Conservation (phyloP, 2,113 vertebrate species). For the Melanerpes aurifrons region DNA sequence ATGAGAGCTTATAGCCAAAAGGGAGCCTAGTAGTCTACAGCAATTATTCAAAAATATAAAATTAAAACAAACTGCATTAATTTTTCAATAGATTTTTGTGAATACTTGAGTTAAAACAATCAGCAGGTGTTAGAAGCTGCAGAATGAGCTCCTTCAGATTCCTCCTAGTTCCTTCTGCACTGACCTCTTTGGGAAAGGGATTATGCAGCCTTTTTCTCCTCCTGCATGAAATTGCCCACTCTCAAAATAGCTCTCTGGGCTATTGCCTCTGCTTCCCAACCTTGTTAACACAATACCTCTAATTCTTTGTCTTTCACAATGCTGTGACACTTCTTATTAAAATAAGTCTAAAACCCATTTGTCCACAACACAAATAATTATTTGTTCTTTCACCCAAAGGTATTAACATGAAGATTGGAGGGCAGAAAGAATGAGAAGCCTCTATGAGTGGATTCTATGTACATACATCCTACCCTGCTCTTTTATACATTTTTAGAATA, state of each 20-base stretch:
- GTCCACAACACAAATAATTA: constrained; percentile 57
- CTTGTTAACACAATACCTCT: constrained; percentile 35
- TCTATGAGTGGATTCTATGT: background rate
- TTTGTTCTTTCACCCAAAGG: constrained; percentile 54
- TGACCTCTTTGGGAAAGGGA: background rate
- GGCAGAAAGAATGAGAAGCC: constrained; percentile 33
- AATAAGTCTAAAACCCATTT: constrained; percentile 42
- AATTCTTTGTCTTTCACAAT: constrained; percentile 47
- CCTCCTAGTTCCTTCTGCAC: background rate
- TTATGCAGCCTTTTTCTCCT: background rate
- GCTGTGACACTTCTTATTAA: constrained; percentile 54
- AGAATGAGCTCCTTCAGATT: background rate
- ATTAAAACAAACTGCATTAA: constrained; percentile 58
- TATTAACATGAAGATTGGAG: constrained; percentile 44
- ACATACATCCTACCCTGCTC: background rate
- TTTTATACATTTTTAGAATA: constrained; percentile 40
- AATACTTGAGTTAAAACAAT: constrained; percentile 36
- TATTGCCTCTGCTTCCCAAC: constrained; percentile 11
- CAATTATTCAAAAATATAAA: constrained; percentile 64
- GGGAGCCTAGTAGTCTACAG: constrained; percentile 47
- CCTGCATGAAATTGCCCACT: background rate
- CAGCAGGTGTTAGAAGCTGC: background rate
- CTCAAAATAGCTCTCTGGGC: constrained; percentile 13
- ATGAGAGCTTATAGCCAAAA: constrained; percentile 65
- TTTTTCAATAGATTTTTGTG: constrained; percentile 35